A percentile compares a stretch with the other conserved stretches of the same genome.
Conservation (phyloP, 2,113 vertebrate species). For the Urocolius indicus region DNA sequence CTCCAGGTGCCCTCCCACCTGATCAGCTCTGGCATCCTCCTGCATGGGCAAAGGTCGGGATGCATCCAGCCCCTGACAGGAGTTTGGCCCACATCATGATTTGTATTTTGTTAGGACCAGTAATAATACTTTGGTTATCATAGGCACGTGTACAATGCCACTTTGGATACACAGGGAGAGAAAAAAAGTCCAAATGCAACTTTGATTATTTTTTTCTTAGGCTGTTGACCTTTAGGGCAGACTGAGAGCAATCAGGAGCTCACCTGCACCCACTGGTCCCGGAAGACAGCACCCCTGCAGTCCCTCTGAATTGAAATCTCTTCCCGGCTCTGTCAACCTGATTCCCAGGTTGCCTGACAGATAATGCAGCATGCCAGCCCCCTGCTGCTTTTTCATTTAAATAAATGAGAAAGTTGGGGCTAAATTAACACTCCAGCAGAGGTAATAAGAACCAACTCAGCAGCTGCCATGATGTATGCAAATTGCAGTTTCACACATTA, state of each 20-base stretch:
- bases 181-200: background rate
- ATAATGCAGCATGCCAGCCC: constrained; percentile 37
- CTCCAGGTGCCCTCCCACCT: background rate
- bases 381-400: constrained; percentile 69
- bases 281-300: background rate
- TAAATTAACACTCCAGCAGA: constrained; percentile 67
- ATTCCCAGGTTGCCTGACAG: constrained; percentile 52
- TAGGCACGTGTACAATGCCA: no score
- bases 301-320: constrained; percentile 32
- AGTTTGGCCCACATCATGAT: background rate
- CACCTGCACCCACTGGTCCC: accelerated
- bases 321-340: constrained; percentile 10
- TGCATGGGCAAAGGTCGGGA: accelerated
- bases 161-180: background rate
- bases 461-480: constrained; percentile 63
- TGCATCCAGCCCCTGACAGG: background rate
- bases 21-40: background rate
- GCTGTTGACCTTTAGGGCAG: background rate
- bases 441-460: constrained; percentile 60
- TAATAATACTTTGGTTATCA: background rate
- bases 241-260: background rate
- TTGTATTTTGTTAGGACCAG: background rate
- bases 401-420: constrained; percentile 68
- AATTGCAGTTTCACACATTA: constrained; percentile 71
- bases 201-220: background rate